These are phyloP conservation scores for Pangasius djambal DNA, from an alignment of 2,797 vertebrate genomes.

Conservation along the genomic window DNA sequence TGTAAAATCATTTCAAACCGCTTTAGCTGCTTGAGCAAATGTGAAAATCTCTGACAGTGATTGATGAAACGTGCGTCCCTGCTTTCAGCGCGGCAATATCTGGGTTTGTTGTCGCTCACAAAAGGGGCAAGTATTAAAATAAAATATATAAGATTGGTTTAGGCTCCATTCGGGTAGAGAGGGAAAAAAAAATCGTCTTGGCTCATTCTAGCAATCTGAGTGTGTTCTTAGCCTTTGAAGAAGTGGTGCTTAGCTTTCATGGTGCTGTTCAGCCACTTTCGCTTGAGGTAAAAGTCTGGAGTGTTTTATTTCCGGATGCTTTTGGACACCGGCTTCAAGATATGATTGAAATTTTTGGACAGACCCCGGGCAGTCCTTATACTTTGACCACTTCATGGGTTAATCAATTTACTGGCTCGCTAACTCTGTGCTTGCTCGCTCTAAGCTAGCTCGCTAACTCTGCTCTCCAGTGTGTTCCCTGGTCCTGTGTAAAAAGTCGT, in stretches of 20 bases:
- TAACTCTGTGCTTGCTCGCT: too few relatives aligned
- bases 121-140: conserved; percentile 42
- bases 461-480: too few relatives aligned
- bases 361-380: background rate
- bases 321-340: background rate
- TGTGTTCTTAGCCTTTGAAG: background rate
- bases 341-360: background rate
- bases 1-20: conserved; percentile 27
- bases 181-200: background rate
- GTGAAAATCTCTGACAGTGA: conserved; percentile 35
- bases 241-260: background rate
- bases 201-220: background rate
- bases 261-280: background rate
- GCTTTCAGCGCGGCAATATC: conserved; percentile 11
- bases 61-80: conserved; percentile 35
- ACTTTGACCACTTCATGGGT: background rate
- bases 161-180: conserved; percentile 44
- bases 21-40: conserved; percentile 8
- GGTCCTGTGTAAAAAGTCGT: background rate
- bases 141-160: conserved; percentile 35
- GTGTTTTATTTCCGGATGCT: background rate
- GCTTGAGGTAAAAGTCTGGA: background rate
- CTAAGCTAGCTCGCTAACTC: too few relatives aligned
- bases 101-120: conserved; percentile 30
- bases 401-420: too few relatives aligned